These are phyloP conservation scores for Rapana venosa DNA, from an alignment of 2,888 invertebrate species.

Conservation along the genomic window DNA sequence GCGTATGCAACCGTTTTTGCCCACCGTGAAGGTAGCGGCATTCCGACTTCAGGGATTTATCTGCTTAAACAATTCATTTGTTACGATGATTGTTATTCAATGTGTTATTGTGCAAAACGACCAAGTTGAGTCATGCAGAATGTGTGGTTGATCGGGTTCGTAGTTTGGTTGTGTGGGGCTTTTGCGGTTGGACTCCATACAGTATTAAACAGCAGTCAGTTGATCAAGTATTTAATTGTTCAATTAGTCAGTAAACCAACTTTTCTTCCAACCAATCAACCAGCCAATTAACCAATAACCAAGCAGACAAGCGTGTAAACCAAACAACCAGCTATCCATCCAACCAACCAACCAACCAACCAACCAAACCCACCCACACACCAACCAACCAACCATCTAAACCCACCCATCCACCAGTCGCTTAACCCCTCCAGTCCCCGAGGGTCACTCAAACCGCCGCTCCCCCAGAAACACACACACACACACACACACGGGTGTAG, in stretches of 20 bases:
- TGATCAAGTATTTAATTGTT: not conserved
- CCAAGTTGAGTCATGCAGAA: not conserved
- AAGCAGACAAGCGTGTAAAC: not conserved
- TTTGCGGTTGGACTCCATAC: not conserved
- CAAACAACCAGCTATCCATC: not conserved
- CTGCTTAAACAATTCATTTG: too few relatives aligned
- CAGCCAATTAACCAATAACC: not conserved
- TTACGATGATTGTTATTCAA: not conserved
- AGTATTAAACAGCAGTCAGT: not conserved
- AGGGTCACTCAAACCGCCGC: not conserved
- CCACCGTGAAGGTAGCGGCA: too few relatives aligned
- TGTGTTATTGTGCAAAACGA: not conserved
- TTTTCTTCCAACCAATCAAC: not conserved
- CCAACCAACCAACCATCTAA: not conserved
- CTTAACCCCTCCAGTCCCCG: too few relatives aligned
- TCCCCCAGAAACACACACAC: not conserved
- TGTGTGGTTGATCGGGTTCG: not conserved
- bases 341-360: not conserved
- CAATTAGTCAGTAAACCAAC: not conserved
- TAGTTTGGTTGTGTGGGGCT: not conserved
- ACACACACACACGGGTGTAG: too few relatives aligned
- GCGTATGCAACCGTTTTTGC: too few relatives aligned
- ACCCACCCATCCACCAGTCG: not conserved
- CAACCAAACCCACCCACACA: conserved; percentile 29
- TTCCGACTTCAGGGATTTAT: too few relatives aligned